Evolutionary conservation across 1,140 invertebrate genomes (phyloP), one percentile per base, ranked within the genome.

Genomic region (Zaprionus inermis): DNA sequence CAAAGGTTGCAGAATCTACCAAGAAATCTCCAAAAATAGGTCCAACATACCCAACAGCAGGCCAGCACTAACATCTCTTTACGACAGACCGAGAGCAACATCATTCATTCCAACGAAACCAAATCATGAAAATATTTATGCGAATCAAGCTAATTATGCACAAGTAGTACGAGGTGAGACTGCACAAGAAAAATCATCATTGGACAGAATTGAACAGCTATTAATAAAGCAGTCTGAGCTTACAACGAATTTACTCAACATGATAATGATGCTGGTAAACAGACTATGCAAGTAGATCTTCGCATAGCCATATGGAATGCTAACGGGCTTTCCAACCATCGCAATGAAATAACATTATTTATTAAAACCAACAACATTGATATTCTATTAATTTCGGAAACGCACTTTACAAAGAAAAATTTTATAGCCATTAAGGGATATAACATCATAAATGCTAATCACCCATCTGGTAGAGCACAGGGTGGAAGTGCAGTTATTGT

Each of bases 371-470:
- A 61, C 34, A 14, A 12, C 2, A 61, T 73, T 18, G 24, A 73
- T 32, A 20, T 73, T 18, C 60, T 68, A 30, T 49, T 61, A 10
- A 56, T 91, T 38, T 81, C 83, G 7, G 80, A 92, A 52, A 60
- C 92, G 3, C 92, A 93, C 80, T 83, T 58, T 90, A 91, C 34
- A 11, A 71, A 76, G 78, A 56, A 66, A 51, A 14, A 38, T 91
- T 18, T 89, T 79, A 52, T 30, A 22, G 28, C 28, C 28, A 32
- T 57, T 11, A 36, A 44, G 22, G 46, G 16, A 14, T 70, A 70
- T n/a, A 54, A 63, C 0, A 32, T 12, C 18, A 16, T 64, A 24
- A 64, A n/a, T 41, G 60, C 72, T 34, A 11, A 70, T 24, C 67
- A 71, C 28, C 54, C 64, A 4, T 38, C 68, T 44, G 61, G 54